phyloP scores from a whole-genome alignment of 1,140 invertebrate species.

The Ceratosolen fusciceps region DNA sequence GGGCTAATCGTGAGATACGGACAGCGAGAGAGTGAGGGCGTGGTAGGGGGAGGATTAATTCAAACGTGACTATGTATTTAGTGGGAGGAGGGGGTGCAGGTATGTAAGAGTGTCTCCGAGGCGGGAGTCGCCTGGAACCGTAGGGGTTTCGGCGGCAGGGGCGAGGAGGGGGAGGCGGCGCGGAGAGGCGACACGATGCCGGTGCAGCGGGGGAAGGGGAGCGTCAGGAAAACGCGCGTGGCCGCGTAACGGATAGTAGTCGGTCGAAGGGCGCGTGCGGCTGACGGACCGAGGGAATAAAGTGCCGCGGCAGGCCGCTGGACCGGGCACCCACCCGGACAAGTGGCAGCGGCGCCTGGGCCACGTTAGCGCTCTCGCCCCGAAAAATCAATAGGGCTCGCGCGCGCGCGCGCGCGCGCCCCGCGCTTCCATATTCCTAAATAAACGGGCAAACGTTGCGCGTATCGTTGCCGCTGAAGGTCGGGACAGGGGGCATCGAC shows the following conservation, averaged over 20 bases:
- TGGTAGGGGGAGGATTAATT: too few relatives aligned
- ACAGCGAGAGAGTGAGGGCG: too few relatives aligned
- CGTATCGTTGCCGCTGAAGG: background rate
- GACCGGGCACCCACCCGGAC: conserved; percentile 34
- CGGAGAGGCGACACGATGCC: background rate
- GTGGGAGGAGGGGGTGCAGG: too few relatives aligned
- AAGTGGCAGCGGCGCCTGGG: conserved; percentile 31
- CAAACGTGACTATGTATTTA: too few relatives aligned
- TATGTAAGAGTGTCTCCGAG: too few relatives aligned
- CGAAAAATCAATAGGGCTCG: conserved; percentile 61
- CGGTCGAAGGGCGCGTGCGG: background rate
- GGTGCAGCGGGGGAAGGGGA: background rate
- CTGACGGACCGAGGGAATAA: conserved; percentile 13
- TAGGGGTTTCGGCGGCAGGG: background rate
- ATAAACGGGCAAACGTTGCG: conserved; percentile 60
- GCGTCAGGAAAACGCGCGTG: conserved; percentile 3
- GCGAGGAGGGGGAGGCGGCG: background rate
- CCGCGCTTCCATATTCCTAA: conserved; percentile 56
- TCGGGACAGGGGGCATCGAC: background rate
- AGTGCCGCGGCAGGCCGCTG: conserved; percentile 40
- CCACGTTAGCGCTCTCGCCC: conserved; percentile 44
- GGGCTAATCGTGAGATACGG: too few relatives aligned
- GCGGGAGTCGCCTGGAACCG: too few relatives aligned
- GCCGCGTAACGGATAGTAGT: background rate
- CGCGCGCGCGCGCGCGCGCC: conserved; percentile 30